Conservation (phyloP, 1,140 invertebrate genomes). For the Physella acuta region DNA sequence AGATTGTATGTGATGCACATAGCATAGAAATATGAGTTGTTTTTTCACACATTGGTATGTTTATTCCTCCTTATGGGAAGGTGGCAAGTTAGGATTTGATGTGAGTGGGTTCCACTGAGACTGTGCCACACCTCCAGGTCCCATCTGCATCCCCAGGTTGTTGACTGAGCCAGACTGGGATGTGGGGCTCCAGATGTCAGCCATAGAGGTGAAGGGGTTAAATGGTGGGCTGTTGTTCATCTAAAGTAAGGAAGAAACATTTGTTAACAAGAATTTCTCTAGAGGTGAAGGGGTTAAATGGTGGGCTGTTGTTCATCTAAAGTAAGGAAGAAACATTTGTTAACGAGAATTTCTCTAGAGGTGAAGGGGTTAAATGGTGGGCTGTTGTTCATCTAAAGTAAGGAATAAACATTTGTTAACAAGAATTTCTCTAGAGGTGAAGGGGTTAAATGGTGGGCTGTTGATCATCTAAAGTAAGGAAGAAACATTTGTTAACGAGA, state of each 20-base stretch:
- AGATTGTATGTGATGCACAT: too few species aligned
- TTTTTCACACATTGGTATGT: neutral
- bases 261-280: too few species aligned
- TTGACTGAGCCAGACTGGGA: constrained; percentile 25
- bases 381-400: constrained; percentile 17
- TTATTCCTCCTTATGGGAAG: neutral
- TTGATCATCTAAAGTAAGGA: constrained; percentile 13
- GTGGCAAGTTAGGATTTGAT: neutral
- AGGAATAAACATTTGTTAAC: neutral
- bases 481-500: too few species aligned
- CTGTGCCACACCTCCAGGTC: neutral
- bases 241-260: constrained; percentile 5
- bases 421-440: constrained; percentile 39
- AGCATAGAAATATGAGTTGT: too few species aligned
- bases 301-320: constrained; percentile 24
- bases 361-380: constrained; percentile 45
- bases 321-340: constrained; percentile 2
- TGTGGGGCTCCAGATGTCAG: constrained; percentile 48
- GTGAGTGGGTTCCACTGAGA: neutral
- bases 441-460: constrained; percentile 42
- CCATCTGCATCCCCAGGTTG: neutral
- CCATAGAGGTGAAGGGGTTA: constrained; percentile 43
- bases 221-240: constrained; percentile 31
- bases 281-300: constrained; percentile 45
- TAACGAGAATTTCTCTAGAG: too few species aligned